Conservation (phyloP, 2,113 vertebrate genomes). For the Ciconia boyciana region DNA sequence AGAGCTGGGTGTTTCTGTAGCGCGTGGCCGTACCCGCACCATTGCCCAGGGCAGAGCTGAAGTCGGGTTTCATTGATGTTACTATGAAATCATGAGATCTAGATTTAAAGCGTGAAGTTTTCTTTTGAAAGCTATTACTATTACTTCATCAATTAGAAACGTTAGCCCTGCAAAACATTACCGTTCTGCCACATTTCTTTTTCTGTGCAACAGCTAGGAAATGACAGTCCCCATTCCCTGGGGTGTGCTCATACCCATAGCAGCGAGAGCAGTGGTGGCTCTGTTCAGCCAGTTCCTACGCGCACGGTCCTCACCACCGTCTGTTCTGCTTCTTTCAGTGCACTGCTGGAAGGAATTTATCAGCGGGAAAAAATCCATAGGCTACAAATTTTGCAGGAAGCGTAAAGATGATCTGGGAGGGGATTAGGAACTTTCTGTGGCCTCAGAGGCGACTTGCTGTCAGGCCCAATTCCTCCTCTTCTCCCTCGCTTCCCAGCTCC, state of each 20-base stretch:
- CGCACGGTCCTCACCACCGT: fast-evolving
- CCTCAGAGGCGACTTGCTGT: not conserved
- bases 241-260: fast-evolving
- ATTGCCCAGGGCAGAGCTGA: fast-evolving
- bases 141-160: not conserved
- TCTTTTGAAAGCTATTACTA: not conserved
- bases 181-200: fast-evolving
- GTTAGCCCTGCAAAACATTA: not conserved
- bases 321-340: not conserved
- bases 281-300: fast-evolving
- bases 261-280: not conserved
- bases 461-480: not conserved
- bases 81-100: not conserved
- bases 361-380: not conserved
- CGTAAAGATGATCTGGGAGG: not conserved
- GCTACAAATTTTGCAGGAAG: not conserved
- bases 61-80: not conserved
- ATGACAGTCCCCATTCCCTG: not conserved
- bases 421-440: not conserved
- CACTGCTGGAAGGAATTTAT: not conserved
- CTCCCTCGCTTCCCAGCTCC: too few species aligned
- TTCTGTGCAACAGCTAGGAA: not conserved
- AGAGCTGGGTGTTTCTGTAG: not conserved
- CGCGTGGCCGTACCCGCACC: fast-evolving
- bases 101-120: not conserved